Percentiles rank a stretch among this genome's conserved stretches.
phyloP scores from a whole-genome alignment of 1,140 invertebrate genomes.

The Cyrtorhinus lividipennis region DNA sequence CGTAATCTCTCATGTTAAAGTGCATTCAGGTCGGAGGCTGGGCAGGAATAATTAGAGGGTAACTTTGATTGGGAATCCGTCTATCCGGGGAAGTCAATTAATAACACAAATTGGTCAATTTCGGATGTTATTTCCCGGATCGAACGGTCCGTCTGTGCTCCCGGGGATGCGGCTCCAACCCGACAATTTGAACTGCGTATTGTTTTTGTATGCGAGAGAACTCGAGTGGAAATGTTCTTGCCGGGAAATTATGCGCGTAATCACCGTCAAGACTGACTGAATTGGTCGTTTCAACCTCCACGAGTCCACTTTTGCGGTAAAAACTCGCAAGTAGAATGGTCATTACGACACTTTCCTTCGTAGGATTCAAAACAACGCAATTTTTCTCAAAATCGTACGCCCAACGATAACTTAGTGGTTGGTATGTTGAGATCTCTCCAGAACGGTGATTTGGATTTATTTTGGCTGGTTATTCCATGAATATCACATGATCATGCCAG shows the following conservation, averaged over 20 bases:
- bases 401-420: too few species aligned
- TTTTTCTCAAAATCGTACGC: too few species aligned
- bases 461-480: too few species aligned
- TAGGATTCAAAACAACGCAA: too few species aligned
- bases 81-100: neutral
- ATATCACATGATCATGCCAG: too few species aligned
- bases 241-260: neutral
- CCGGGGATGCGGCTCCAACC: neutral
- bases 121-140: neutral
- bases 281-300: too few species aligned
- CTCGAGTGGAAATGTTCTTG: neutral
- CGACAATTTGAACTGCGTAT: neutral
- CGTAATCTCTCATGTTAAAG: neutral
- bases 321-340: too few species aligned
- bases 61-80: neutral
- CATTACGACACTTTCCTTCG: too few species aligned
- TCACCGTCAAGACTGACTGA: too few species aligned
- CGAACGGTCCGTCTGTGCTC: neutral
- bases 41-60: neutral
- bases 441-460: too few species aligned
- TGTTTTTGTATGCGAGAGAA: neutral
- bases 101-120: neutral
- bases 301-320: too few species aligned
- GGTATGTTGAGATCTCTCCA: too few species aligned
- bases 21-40: neutral